These are phyloP conservation scores for Lepidocyrtinus sp. DNA, from an alignment of 2,888 invertebrate species.

Conservation along the genomic window DNA sequence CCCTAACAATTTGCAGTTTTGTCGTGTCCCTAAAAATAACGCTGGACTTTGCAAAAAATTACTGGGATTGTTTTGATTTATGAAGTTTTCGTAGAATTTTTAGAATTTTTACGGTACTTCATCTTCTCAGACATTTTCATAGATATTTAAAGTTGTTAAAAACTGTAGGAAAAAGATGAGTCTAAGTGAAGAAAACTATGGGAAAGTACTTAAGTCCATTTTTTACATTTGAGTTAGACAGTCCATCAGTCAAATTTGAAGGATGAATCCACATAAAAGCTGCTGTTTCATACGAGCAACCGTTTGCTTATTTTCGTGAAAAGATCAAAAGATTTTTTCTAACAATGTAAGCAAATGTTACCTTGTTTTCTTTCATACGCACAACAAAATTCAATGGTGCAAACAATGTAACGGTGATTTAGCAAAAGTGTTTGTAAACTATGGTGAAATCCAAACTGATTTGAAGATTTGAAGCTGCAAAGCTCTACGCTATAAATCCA, in stretches of 20 bases:
- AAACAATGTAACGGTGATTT: background rate
- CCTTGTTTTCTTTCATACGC: background rate
- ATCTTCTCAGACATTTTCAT: no score
- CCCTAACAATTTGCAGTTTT: background rate
- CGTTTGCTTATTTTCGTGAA: no score
- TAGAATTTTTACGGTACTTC: no score
- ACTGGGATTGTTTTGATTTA: background rate
- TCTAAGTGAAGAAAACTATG: background rate
- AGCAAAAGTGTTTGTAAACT: background rate
- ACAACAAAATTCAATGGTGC: background rate
- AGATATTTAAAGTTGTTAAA: background rate
- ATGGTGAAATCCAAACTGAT: background rate
- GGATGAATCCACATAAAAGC: background rate
- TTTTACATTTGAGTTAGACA: background rate
- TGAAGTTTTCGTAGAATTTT: background rate
- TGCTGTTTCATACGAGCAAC: no score
- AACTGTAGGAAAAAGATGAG: background rate
- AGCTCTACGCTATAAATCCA: background rate
- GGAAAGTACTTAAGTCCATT: background rate
- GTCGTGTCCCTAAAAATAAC: background rate
- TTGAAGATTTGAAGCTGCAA: background rate
- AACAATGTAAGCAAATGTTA: background rate
- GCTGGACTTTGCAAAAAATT: background rate
- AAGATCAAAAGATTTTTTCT: background rate
- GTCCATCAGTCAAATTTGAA: background rate